Evolutionary conservation across 2,113 vertebrate genomes (phyloP), one percentile per base, ranked within the genome.

Genomic region (Zosterops lateralis): DNA sequence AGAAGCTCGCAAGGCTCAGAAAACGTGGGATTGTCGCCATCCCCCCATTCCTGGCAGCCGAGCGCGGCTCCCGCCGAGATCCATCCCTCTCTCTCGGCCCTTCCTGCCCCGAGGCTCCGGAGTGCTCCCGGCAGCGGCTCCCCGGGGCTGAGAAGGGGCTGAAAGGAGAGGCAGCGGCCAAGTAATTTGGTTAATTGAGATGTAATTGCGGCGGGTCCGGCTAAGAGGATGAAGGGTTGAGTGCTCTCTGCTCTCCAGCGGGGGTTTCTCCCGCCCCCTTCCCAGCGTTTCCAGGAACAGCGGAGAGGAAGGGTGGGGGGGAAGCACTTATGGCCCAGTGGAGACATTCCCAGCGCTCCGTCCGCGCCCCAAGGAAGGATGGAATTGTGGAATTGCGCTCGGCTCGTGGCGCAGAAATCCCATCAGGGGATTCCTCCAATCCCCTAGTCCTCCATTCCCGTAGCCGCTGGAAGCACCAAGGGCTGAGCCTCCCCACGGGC

Each of bases 151-250:
- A 64, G 88, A 58, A 90, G 6, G 68, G 71, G 90, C 89, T 24
- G 84, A 8, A 53, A 80, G 72, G 73, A 73, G 87, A 78, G 94
- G 72, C 34, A 44, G 87, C 88, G 81, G 34, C 83, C 66, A 67
- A 87, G 89, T 91, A 93, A 74, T 97, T 95, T 96, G 96, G 81
- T 96, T 97, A 97, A 98, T 97, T 97, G 97, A 96, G 96, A 64
- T 84, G 65, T 97, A 98, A 98, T 98, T 96, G 97, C 97, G 93
- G 94, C 56, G 4, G 12, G 78, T 73, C 92, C 95, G n/a, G 8
- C 86, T 97, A 94, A 97, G 90, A 92, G 97, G 94, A 96, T 97
- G 96, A 95, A 94, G 92, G 94, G 67, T 3, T 96, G 75, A 96
- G 57, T 58, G 96, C 78, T 94, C 85, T 80, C 90, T 47, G 72